phyloP scores from a whole-genome alignment of 1,140 invertebrate genomes.

The Calliopsis andreniformis region DNA sequence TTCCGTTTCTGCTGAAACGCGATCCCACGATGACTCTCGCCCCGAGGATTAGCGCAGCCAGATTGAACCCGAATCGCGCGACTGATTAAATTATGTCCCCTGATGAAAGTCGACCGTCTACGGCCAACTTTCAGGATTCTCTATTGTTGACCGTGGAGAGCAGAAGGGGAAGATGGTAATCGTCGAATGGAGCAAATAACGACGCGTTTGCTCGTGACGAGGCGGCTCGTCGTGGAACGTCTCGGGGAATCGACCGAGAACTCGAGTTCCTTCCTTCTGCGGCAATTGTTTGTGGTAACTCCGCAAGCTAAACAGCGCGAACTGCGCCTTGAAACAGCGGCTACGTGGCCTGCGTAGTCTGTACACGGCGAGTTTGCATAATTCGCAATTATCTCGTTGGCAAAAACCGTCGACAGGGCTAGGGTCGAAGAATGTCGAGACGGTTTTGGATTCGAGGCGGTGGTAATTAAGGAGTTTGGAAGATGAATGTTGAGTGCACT shows the following conservation, averaged over 20 bases:
- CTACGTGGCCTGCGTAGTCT: neutral
- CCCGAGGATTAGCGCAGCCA: constrained; percentile 13
- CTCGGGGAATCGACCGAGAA: neutral
- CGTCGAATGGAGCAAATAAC: constrained; percentile 10
- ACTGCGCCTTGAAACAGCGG: constrained; percentile 11
- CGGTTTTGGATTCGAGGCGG: neutral
- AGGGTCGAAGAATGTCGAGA: neutral
- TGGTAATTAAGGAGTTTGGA: constrained; percentile 1
- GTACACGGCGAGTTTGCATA: constrained; percentile 14
- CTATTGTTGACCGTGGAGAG: neutral
- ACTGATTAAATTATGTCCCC: constrained; percentile 31
- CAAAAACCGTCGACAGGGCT: neutral
- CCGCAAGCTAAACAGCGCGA: neutral
- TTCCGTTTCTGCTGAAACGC: constrained; percentile 47
- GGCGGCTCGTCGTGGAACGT: neutral
- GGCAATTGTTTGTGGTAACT: constrained; percentile 7
- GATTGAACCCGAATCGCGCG: constrained; percentile 21
- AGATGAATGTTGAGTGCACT: neutral
- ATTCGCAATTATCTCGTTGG: constrained; percentile 6
- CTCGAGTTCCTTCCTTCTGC: neutral
- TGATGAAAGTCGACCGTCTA: neutral
- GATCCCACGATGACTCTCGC: constrained; percentile 37
- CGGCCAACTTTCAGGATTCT: neutral
- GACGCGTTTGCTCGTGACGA: neutral
- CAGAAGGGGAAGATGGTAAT: neutral